Percentiles rank a stretch among this genome's conserved stretches.
These are phyloP conservation scores for Eretmocerus hayati DNA, from an alignment of 2,888 invertebrate genomes.

Conservation along the genomic window DNA sequence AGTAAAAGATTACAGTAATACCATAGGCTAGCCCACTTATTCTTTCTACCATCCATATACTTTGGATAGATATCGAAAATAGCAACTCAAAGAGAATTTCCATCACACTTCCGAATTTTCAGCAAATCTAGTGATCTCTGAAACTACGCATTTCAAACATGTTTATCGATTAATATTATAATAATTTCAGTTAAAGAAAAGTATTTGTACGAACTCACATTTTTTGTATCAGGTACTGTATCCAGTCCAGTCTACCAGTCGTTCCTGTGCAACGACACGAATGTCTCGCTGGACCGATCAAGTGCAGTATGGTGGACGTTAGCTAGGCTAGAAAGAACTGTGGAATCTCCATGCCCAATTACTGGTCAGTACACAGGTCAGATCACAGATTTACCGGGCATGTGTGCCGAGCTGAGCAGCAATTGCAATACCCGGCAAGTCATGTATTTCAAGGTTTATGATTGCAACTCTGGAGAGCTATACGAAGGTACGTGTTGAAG, in stretches of 20 bases:
- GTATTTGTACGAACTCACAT: too few relatives aligned
- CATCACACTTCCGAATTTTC: too few relatives aligned
- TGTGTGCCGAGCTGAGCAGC: constrained; percentile 60
- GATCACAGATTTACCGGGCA: constrained; percentile 54
- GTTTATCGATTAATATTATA: too few relatives aligned
- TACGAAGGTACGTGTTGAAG: constrained; percentile 50
- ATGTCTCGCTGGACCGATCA: constrained; percentile 28
- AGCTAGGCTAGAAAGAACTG: constrained; percentile 45
- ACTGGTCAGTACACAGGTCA: constrained; percentile 60
- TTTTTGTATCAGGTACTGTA: constrained; percentile 34
- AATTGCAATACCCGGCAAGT: constrained; percentile 59
- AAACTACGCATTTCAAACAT: too few relatives aligned
- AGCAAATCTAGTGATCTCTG: too few relatives aligned
- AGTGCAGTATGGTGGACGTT: constrained; percentile 20
- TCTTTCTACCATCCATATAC: too few relatives aligned
- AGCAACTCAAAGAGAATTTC: too few relatives aligned
- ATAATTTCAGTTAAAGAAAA: constrained; percentile 21
- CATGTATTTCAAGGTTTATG: constrained; percentile 61
- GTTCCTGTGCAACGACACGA: constrained; percentile 47
- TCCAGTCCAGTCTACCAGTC: constrained; percentile 43
- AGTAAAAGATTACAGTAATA: too few relatives aligned
- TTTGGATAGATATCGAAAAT: too few relatives aligned
- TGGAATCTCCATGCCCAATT: constrained; percentile 57
- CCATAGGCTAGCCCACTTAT: too few relatives aligned
- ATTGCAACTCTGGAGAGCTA: constrained; percentile 54